These are phyloP conservation scores for Darevskia nairensis DNA, from an alignment of 2,797 vertebrate species.

Conservation along the genomic window DNA sequence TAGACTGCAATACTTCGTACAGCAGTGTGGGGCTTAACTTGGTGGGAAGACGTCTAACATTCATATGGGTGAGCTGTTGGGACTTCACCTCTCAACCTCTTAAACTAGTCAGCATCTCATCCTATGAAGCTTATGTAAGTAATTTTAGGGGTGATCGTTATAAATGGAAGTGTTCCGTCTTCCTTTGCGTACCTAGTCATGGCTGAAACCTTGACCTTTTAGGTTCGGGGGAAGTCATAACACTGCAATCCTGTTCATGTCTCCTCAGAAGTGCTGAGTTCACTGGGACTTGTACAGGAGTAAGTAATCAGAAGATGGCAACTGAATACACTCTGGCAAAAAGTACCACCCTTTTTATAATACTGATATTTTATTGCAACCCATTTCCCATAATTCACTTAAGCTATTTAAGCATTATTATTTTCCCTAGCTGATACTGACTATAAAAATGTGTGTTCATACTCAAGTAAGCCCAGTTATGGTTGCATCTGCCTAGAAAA, in stretches of 20 bases:
- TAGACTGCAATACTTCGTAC: too few relatives aligned
- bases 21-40: neutral
- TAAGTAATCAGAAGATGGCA: too few relatives aligned
- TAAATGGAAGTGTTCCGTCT: neutral
- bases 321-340: neutral
- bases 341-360: neutral
- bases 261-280: neutral
- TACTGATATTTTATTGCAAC: neutral
- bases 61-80: neutral
- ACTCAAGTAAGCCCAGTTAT: neutral
- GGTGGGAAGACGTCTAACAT: neutral
- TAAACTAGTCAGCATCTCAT: neutral
- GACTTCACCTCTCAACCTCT: neutral
- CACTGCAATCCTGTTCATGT: neutral
- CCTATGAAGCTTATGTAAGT: neutral
- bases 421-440: neutral
- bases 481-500: neutral
- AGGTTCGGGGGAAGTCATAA: neutral
- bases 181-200: neutral
- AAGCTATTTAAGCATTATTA: neutral
- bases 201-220: neutral
- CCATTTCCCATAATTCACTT: neutral
- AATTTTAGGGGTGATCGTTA: neutral
- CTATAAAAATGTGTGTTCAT: neutral
- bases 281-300: neutral